Evolutionary conservation across 2,797 vertebrate genomes (phyloP).

Genomic region (Myotis vivesi): DNA sequence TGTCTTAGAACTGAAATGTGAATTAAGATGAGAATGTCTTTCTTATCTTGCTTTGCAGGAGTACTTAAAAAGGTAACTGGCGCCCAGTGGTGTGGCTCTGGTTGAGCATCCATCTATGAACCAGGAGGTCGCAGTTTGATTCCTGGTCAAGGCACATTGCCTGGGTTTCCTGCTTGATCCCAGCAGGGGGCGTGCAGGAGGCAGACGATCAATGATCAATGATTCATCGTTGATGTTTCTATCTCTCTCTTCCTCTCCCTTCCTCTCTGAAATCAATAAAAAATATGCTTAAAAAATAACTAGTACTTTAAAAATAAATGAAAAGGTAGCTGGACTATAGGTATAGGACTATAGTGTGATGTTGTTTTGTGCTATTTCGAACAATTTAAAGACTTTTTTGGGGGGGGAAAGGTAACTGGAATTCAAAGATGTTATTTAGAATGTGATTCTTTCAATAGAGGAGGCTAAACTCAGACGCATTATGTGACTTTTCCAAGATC

Average conservation of each 20-base stretch:
- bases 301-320: too few species aligned
- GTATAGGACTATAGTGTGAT: constrained; percentile 72
- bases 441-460: not conserved
- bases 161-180: too few species aligned
- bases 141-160: too few species aligned
- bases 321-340: not conserved
- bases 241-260: too few species aligned
- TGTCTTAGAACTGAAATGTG: constrained; percentile 32
- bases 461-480: not conserved
- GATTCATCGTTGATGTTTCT: too few species aligned
- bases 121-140: too few species aligned
- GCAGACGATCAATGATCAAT: too few species aligned
- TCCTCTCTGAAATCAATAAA: too few species aligned
- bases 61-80: not conserved
- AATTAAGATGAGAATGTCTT: not conserved
- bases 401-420: not conserved
- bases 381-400: constrained; percentile 74
- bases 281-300: too few species aligned
- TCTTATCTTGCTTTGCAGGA: not conserved
- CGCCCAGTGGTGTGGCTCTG: too few species aligned
- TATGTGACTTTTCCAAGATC: not conserved
- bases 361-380: constrained; percentile 80
- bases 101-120: too few species aligned
- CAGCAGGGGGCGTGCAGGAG: too few species aligned
- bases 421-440: constrained; percentile 37